Conservation (phyloP, 2,797 vertebrate species). For the Picus viridis region DNA sequence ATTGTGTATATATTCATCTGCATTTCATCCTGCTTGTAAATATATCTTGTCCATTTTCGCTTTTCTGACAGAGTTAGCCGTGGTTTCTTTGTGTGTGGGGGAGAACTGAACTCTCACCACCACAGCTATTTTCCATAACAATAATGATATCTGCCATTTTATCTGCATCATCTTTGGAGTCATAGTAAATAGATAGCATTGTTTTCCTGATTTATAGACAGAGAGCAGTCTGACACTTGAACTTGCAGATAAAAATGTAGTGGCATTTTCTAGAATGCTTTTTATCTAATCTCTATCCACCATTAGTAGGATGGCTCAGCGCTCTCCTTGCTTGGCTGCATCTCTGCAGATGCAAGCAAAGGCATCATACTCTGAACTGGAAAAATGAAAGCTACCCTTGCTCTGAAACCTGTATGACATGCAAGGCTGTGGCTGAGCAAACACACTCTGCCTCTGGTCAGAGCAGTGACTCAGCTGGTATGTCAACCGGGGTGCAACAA, state of each 20-base stretch:
- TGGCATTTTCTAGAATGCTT: not conserved
- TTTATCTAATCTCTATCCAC: not conserved
- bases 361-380: not conserved
- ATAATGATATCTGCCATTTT: too few species aligned
- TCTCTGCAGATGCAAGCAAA: not conserved
- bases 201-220: too few species aligned
- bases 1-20: too few species aligned
- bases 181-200: too few species aligned
- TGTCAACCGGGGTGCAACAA: too few species aligned
- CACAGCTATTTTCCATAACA: too few species aligned
- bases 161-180: too few species aligned
- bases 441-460: not conserved
- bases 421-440: not conserved
- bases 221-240: not conserved
- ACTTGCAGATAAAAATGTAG: not conserved
- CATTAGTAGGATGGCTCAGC: rapidly evolving
- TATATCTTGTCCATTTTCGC: too few species aligned
- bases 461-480: not conserved
- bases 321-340: not conserved
- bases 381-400: not conserved
- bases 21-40: too few species aligned
- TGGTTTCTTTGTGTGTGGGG: too few species aligned
- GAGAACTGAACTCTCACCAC: too few species aligned
- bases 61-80: too few species aligned
- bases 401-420: not conserved